Conservation (phyloP, 2,888 invertebrate species). For the Anticlea derivata region DNA sequence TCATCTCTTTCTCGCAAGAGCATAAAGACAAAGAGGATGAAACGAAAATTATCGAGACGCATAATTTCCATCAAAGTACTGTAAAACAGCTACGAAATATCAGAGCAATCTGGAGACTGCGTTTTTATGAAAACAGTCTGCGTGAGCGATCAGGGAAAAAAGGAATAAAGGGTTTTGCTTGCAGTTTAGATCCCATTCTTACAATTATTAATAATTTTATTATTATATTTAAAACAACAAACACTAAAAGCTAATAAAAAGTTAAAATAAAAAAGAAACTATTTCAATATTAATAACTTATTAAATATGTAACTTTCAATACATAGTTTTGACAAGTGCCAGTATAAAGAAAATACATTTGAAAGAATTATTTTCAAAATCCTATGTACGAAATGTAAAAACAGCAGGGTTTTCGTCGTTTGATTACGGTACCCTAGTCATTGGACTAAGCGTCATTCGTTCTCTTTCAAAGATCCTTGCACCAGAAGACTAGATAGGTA, state of each 20-base stretch:
- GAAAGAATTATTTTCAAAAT: constrained; percentile 4
- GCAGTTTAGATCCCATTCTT: constrained; percentile 20
- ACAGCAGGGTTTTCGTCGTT: not conserved
- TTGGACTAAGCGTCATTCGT: not conserved
- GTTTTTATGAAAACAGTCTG: no score
- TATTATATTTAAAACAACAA: constrained; percentile 25
- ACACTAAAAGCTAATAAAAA: constrained; percentile 27
- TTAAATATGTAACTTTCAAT: constrained; percentile 24
- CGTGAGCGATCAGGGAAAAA: not conserved
- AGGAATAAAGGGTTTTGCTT: not conserved
- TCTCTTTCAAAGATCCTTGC: not conserved
- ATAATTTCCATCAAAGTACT: no score
- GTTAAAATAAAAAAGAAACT: constrained; percentile 18
- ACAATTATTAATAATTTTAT: constrained; percentile 5
- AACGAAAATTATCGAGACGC: no score
- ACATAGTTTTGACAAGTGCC: constrained; percentile 7
- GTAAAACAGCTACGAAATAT: no score
- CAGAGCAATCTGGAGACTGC: no score
- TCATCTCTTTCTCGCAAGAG: no score
- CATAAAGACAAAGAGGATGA: no score
- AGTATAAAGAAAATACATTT: constrained; percentile 2
- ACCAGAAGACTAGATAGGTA: not conserved
- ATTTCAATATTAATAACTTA: constrained; percentile 29
- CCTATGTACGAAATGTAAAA: constrained; percentile 4
- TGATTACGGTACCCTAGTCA: not conserved